Conservation (phyloP, 2,797 vertebrate species). For the Pipistrellus pipistrellus region DNA sequence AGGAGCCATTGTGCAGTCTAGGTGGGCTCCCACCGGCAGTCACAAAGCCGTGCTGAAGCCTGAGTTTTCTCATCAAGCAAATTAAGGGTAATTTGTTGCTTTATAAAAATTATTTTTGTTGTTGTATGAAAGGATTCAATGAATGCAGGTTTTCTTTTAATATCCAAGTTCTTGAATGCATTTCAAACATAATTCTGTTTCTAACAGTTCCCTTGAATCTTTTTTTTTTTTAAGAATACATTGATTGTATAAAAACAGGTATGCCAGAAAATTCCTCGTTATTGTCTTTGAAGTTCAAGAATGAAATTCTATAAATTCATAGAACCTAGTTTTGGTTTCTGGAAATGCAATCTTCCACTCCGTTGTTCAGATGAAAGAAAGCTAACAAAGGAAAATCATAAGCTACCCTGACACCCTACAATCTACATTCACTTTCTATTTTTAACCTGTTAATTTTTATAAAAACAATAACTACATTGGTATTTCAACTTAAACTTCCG, state of each 20-base stretch:
- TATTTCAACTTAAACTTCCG: too few species aligned
- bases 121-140: constrained; percentile 59
- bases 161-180: constrained; percentile 34
- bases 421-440: not conserved
- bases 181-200: constrained; percentile 51
- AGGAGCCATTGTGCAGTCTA: not conserved
- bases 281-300: not conserved
- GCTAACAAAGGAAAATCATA: not conserved
- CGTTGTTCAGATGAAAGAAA: constrained; percentile 18
- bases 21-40: not conserved
- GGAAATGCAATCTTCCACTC: not conserved
- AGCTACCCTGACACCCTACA: not conserved
- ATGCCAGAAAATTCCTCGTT: constrained; percentile 40
- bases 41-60: not conserved
- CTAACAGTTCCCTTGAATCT: constrained; percentile 2
- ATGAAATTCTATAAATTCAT: constrained; percentile 45
- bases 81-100: constrained; percentile 57
- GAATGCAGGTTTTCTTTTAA: constrained; percentile 53
- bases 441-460: too few species aligned
- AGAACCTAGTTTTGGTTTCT: not conserved
- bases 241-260: not conserved
- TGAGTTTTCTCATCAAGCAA: constrained; percentile 61
- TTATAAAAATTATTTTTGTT: constrained; percentile 51
- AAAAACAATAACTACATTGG: too few species aligned
- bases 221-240: not conserved